Evolutionary conservation across 1,140 invertebrate species (phyloP).

Genomic region (honey bee (Apis mellifera)): DNA sequence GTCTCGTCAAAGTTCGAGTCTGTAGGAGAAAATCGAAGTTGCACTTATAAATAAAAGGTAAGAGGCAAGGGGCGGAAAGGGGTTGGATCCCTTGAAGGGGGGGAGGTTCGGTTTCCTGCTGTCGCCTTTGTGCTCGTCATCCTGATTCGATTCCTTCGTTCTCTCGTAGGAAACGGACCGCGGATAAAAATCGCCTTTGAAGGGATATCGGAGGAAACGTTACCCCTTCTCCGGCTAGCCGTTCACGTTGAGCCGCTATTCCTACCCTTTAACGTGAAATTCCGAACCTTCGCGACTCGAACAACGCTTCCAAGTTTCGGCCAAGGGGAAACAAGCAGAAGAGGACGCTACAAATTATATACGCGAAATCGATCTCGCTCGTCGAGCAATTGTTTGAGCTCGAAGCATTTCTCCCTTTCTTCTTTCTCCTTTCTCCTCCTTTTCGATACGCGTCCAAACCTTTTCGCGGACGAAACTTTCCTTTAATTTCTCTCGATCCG

Average conservation of each 20-base stretch:
- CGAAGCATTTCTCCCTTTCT: no score
- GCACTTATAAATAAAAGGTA: conserved; percentile 32
- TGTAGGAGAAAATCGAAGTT: conserved; percentile 59
- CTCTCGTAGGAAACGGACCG: conserved; percentile 64
- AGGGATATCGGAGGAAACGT: conserved; percentile 56
- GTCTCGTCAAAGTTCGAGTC: conserved; percentile 63
- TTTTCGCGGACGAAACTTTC: no score
- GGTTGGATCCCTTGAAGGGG: conserved; percentile 17
- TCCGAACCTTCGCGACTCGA: not conserved
- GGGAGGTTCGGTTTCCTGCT: conserved; percentile 56
- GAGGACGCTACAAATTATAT: no score
- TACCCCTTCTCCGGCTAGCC: conserved; percentile 49
- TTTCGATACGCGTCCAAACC: no score
- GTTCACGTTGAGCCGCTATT: conserved; percentile 18
- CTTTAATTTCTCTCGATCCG: no score
- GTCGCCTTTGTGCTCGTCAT: conserved; percentile 67
- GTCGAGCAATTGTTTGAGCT: no score
- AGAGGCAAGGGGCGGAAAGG: conserved; percentile 12
- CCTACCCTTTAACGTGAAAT: conserved; percentile 45
- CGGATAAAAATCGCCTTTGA: conserved; percentile 66
- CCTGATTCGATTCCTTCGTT: conserved; percentile 63
- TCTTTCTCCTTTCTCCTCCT: no score
- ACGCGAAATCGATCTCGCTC: not conserved
- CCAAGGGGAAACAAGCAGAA: no score
- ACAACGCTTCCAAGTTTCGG: no score